Percentiles rank a stretch among this genome's conserved stretches.
These are phyloP conservation scores for Fissipunctia ypsillon DNA, from an alignment of 2,888 invertebrate genomes.

Conservation along the genomic window DNA sequence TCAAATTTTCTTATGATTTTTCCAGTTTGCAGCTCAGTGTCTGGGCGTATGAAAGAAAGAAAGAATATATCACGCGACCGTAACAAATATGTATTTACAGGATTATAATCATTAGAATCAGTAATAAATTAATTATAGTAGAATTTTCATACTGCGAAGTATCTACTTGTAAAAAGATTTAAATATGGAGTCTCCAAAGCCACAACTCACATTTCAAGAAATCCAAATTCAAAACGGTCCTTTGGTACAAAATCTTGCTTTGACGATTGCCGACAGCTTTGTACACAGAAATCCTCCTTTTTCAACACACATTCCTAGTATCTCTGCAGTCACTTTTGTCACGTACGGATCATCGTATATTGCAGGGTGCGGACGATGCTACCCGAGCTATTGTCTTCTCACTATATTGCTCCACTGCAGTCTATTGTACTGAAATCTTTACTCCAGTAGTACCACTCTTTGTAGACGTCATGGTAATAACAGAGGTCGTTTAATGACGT, in stretches of 20 bases:
- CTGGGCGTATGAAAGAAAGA: too few relatives aligned
- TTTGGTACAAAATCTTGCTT: slow-evolving; percentile 16
- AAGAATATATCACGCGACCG: too few relatives aligned
- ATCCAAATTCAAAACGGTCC: neutral
- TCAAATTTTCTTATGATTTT: too few relatives aligned
- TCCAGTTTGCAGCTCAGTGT: too few relatives aligned
- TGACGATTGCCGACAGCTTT: slow-evolving; percentile 2
- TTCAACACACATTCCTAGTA: neutral
- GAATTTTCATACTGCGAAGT: too few relatives aligned
- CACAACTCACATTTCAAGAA: slow-evolving; percentile 2
- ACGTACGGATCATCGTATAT: slow-evolving; percentile 21
- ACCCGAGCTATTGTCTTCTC: slow-evolving; percentile 32
- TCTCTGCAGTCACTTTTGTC: slow-evolving; percentile 19
- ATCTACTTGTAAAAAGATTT: too few relatives aligned
- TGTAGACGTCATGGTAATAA: slow-evolving; percentile 8
- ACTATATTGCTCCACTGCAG: slow-evolving; percentile 5
- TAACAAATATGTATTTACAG: too few relatives aligned
- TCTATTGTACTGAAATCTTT: slow-evolving; percentile 29
- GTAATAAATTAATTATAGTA: too few relatives aligned
- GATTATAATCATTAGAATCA: too few relatives aligned
- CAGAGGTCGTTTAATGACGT: too few relatives aligned
- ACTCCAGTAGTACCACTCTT: slow-evolving; percentile 19
- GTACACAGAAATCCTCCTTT: neutral
- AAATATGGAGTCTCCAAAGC: neutral
- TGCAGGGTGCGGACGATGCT: slow-evolving; percentile 8